Conservation (phyloP, 1,140 invertebrate genomes). For the Pogonomyrmex barbatus region DNA sequence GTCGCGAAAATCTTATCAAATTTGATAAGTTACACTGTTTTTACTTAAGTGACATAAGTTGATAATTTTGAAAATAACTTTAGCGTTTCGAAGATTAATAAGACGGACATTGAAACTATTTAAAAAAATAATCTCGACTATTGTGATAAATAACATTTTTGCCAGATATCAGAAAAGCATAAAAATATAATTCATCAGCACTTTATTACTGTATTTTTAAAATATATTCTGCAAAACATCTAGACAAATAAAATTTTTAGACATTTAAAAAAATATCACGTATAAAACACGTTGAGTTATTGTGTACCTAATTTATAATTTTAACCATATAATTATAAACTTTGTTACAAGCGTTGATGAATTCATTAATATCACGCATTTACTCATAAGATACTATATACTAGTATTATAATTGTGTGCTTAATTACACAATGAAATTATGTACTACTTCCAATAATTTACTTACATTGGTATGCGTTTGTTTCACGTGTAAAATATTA, state of each 20-base stretch:
- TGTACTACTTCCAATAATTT: slow-evolving; percentile 16
- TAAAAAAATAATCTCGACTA: not conserved
- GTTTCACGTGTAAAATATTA: slow-evolving; percentile 24
- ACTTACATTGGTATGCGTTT: not conserved
- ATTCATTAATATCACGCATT: slow-evolving; percentile 23
- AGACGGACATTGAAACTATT: not conserved
- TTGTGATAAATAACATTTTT: not conserved
- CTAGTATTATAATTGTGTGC: slow-evolving; percentile 29
- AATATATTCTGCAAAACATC: not conserved
- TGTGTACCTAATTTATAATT: slow-evolving; percentile 25
- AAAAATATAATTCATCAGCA: not conserved
- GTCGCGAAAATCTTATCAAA: not conserved
- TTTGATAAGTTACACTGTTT: not conserved
- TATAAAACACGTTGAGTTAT: not conserved
- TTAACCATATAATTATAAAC: slow-evolving; percentile 31
- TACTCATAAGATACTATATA: slow-evolving; percentile 14
- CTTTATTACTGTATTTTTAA: not conserved
- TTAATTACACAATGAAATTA: slow-evolving; percentile 25
- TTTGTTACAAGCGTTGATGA: slow-evolving; percentile 38
- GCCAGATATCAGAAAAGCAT: not conserved
- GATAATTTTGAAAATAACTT: not conserved
- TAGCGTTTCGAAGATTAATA: not conserved
- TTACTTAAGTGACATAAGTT: not conserved
- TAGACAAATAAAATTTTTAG: not conserved
- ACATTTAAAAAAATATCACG: not conserved